A percentile compares a stretch with the other conserved stretches of the same genome.
phyloP scores from a whole-genome alignment of 2,888 invertebrate species.

The Cheiracanthium punctorium region DNA sequence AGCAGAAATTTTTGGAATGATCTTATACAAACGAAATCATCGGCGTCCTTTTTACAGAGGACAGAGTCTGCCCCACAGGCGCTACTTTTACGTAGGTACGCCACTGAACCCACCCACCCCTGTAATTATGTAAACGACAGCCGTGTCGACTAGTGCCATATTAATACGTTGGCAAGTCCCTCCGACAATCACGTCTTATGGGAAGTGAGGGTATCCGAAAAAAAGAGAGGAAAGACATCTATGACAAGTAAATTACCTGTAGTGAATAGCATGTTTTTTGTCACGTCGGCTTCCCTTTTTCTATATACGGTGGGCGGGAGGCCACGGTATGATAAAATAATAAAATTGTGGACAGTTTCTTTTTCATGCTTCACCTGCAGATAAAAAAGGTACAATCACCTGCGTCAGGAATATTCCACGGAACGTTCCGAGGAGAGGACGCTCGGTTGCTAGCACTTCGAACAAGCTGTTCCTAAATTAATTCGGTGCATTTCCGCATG shows the following conservation, averaged over 20 bases:
- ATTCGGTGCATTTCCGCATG: too few species aligned
- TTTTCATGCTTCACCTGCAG: conserved; percentile 61
- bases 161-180: conserved; percentile 10
- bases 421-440: too few species aligned
- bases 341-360: background rate
- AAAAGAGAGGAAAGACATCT: background rate
- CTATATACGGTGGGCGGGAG: conserved; percentile 37
- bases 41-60: too few species aligned
- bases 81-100: too few species aligned
- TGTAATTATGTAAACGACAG: too few species aligned
- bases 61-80: too few species aligned
- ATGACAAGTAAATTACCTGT: conserved; percentile 51
- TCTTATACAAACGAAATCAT: too few species aligned
- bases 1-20: too few species aligned
- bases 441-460: too few species aligned
- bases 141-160: background rate
- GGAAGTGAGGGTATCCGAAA: background rate
- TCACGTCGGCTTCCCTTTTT: conserved; percentile 21
- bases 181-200: background rate
- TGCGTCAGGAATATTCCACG: conserved; percentile 39
- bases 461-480: too few species aligned
- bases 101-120: too few species aligned
- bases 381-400: conserved; percentile 29
- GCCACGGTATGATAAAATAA: conserved; percentile 24
- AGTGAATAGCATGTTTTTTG: conserved; percentile 15